Evolutionary conservation across 1,140 invertebrate genomes (phyloP), one percentile per base, ranked within the genome.

Genomic region (Drosophila burlai): DNA sequence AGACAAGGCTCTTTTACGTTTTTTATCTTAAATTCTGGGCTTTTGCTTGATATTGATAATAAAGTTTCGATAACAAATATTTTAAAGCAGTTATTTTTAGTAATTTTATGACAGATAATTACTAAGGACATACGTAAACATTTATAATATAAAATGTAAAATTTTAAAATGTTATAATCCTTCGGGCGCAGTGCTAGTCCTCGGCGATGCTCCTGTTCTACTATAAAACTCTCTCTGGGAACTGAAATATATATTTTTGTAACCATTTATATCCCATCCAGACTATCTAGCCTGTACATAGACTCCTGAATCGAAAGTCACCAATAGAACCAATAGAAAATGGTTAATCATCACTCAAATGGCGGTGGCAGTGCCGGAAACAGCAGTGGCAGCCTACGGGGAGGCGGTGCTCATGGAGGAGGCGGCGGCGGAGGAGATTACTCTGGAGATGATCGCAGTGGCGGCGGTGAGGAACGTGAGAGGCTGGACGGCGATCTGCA

Each of bases 401-500:
- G 69, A 6, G 76, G 72, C 3, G 75, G 83, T 11, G 83, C 81
- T 26, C 83, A 81, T 52, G 84, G 83, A 13, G 83, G 84, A 0
- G 91, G 77, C 13, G 83, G 82, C 26, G 83, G 84, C 7, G 91
- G 80, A 8, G 87, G 87, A 10, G 83, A 83, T 16, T 93, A 91
- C 63, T 93, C 92, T 2, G 92, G 91, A 2, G 92, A 93, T 52
- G 92, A 93, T 67, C 86, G 91, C 8, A 93, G 85, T 46, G 89
- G 81, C 29, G 87, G 81, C 13, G 92, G 84, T 31, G 92, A 92
- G 38, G 91, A 92, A 54, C 73, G 91, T 15, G 91, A 92, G 21
- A 67, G 91, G n/a, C 47, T 78, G 16, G 86, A 92, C 9, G 76
- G 67, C 21, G 91, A 92, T 42, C 57, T 93, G 16, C 80, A 95